These are phyloP conservation scores for Drosophila virilis DNA, from an alignment of 1,140 invertebrate genomes.

Conservation along the genomic window DNA sequence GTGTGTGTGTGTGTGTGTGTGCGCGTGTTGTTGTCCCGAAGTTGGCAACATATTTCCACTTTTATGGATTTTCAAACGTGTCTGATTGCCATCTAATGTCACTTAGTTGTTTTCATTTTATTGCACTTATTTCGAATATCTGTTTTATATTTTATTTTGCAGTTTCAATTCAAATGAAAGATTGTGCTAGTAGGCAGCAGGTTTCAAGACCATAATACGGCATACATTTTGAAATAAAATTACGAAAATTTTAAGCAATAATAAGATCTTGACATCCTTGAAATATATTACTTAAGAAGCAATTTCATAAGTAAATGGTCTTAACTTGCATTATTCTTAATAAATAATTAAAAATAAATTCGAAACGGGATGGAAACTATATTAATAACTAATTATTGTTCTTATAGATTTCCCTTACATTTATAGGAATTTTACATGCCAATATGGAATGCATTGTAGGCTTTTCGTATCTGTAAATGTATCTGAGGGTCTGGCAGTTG, in stretches of 20 bases:
- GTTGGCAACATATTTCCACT: slow-evolving; percentile 77
- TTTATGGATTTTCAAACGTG: slow-evolving; percentile 77
- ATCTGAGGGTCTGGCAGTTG: background rate
- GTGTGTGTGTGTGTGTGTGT: slow-evolving; percentile 7
- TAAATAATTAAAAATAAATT: too few species aligned
- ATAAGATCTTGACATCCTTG: too few species aligned
- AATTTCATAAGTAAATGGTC: too few species aligned
- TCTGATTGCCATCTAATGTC: slow-evolving; percentile 75
- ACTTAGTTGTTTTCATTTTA: slow-evolving; percentile 63
- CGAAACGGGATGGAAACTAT: too few species aligned
- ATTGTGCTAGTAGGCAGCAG: background rate
- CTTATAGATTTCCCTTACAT: too few species aligned
- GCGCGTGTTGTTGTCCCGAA: slow-evolving; percentile 31
- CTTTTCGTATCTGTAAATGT: too few species aligned
- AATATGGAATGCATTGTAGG: too few species aligned
- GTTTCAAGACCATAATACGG: background rate
- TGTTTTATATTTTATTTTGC: slow-evolving; percentile 18
- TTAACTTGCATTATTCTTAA: too few species aligned
- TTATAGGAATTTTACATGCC: too few species aligned
- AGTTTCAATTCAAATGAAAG: slow-evolving; percentile 38
- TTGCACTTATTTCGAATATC: slow-evolving; percentile 58
- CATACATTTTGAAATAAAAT: background rate
- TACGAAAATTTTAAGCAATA: background rate
- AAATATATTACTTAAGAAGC: too few species aligned
- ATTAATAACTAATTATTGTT: too few species aligned